Evolutionary conservation across 2,888 invertebrate species (phyloP).

Genomic region (Caprella mutica): DNA sequence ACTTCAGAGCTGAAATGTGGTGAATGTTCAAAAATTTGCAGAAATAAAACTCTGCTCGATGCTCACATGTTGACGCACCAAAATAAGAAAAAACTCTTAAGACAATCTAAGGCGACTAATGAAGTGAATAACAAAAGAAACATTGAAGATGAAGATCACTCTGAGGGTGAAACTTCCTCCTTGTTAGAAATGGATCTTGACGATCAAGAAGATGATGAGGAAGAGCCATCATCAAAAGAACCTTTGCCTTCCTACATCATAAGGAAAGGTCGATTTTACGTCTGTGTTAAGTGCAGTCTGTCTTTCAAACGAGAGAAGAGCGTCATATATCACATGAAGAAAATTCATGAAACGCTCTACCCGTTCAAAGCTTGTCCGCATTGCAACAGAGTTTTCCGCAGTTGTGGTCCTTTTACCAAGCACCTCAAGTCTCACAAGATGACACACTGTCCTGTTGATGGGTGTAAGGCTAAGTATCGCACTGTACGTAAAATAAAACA

Average conservation of each 20-base stretch:
- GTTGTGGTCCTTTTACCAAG: constrained; percentile 28
- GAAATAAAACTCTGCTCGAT: constrained; percentile 22
- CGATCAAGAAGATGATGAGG: background rate
- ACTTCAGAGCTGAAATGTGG: constrained; percentile 15
- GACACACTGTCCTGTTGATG: constrained; percentile 23
- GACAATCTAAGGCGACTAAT: background rate
- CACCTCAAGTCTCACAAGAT: constrained; percentile 23
- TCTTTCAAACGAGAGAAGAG: constrained; percentile 30
- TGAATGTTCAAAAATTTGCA: constrained; percentile 19
- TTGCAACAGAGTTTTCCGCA: constrained; percentile 27
- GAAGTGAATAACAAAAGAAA: background rate
- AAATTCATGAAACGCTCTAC: constrained; percentile 32
- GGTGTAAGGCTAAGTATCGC: constrained; percentile 28
- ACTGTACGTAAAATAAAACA: constrained; percentile 25
- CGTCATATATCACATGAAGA: constrained; percentile 32
- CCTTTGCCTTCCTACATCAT: constrained; percentile 23
- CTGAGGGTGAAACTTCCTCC: background rate
- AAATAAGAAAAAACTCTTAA: no score
- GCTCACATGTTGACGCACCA: constrained; percentile 11
- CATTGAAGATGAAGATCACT: background rate
- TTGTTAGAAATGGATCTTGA: background rate
- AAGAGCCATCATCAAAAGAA: background rate
- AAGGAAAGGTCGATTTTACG: constrained; percentile 17
- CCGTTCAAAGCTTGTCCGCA: constrained; percentile 30
- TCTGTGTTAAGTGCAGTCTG: constrained; percentile 26